Evolutionary conservation across 2,888 invertebrate genomes (phyloP).

Genomic region (Cataglyphis livida): DNA sequence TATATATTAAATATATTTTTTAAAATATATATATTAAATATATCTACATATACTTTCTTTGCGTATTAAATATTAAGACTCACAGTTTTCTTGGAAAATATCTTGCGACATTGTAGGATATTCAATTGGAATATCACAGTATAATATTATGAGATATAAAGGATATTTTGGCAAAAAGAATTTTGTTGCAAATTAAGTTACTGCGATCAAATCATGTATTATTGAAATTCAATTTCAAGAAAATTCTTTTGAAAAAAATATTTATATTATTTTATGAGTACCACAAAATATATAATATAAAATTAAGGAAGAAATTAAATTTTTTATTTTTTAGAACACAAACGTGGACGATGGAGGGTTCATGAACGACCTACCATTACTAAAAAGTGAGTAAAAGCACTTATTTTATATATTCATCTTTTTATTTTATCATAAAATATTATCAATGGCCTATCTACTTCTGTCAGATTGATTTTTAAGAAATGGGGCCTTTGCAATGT

Average conservation of each 20-base stretch:
- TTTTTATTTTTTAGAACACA: conserved; percentile 88
- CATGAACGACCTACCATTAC: conserved; percentile 95
- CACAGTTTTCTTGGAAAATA: not conserved
- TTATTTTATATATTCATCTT: not conserved
- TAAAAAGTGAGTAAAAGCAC: conserved; percentile 92
- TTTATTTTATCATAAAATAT: not conserved
- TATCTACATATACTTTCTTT: not conserved
- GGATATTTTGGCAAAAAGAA: not conserved
- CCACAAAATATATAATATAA: not conserved
- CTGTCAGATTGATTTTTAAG: not conserved
- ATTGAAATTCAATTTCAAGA: not conserved
- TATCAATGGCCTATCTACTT: not conserved
- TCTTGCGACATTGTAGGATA: not conserved
- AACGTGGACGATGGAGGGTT: conserved; percentile 96
- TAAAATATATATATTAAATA: not conserved
- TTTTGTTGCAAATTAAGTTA: not conserved
- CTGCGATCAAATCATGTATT: not conserved
- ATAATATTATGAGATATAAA: not conserved
- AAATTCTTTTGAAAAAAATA: not conserved
- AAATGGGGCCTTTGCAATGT: not conserved
- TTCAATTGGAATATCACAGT: not conserved
- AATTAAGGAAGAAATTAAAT: not conserved
- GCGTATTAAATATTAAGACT: conserved; percentile 7
- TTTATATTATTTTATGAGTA: not conserved
- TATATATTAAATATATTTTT: not conserved